Conservation (phyloP, 2,797 vertebrate species). For the Labeo calbasu region DNA sequence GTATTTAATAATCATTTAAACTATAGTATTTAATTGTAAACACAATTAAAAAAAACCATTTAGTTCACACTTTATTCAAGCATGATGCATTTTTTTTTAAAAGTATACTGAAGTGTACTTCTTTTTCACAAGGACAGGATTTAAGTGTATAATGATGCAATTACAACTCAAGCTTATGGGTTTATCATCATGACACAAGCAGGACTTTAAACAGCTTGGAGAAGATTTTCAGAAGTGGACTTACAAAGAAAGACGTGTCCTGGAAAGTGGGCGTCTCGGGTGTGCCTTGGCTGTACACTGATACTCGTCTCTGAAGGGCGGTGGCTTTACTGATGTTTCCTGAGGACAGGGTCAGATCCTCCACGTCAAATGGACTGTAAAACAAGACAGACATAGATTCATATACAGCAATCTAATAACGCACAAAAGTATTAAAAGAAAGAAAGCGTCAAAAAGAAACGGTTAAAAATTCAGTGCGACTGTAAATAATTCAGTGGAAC, state of each 20-base stretch:
- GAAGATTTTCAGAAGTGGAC: conserved; percentile 62
- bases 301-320: conserved; percentile 94
- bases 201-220: neutral
- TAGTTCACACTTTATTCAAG: no score
- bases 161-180: no score
- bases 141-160: neutral
- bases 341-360: conserved; percentile 90
- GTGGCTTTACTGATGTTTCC: conserved; percentile 90
- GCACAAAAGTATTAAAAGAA: neutral
- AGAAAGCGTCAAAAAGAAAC: neutral
- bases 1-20: neutral
- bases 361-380: conserved; percentile 92
- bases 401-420: conserved; percentile 2
- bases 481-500: neutral
- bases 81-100: neutral
- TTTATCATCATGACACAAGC: neutral
- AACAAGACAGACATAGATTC: neutral
- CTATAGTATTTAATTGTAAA: no score
- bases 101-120: neutral
- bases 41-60: no score
- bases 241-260: conserved; percentile 96
- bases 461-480: neutral
- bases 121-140: conserved; percentile 3
- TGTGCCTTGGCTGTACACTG: conserved; percentile 96
- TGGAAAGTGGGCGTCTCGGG: conserved; percentile 96